Evolutionary conservation across 1,140 invertebrate genomes (phyloP).

Genomic region (Brachionus asplanchnoidis): DNA sequence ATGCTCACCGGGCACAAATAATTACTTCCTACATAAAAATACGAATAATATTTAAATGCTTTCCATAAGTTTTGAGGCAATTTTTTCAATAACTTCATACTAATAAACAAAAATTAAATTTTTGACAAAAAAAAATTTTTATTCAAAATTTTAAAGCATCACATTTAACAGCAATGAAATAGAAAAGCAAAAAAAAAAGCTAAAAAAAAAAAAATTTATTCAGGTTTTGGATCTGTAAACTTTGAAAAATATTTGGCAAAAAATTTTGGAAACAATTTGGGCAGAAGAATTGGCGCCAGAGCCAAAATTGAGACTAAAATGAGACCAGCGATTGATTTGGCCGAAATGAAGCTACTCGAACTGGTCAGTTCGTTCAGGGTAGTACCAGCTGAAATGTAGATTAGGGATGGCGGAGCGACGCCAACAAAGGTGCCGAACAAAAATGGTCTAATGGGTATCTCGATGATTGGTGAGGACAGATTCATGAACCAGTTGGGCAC

Average conservation of each 20-base stretch:
- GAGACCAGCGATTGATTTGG: constrained; percentile 74
- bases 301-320: constrained; percentile 74
- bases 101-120: not conserved
- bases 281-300: constrained; percentile 83
- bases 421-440: constrained; percentile 83
- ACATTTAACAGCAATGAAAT: constrained; percentile 22
- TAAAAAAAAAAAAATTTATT: not conserved
- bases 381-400: constrained; percentile 93
- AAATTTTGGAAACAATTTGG: constrained; percentile 64
- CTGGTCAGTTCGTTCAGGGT: constrained; percentile 86
- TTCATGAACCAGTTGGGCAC: constrained; percentile 99
- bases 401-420: constrained; percentile 92
- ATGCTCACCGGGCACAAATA: constrained; percentile 11
- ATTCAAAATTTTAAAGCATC: constrained; percentile 5
- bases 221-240: not conserved
- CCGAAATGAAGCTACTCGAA: constrained; percentile 80
- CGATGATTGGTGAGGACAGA: constrained; percentile 88
- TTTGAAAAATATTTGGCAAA: constrained; percentile 1
- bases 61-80: not conserved
- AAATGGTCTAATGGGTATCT: constrained; percentile 85
- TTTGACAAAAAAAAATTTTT: not conserved
- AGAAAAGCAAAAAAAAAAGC: not conserved
- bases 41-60: constrained; percentile 29
- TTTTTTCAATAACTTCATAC: constrained; percentile 22
- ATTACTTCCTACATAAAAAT: constrained; percentile 20